Percentiles rank a stretch among this genome's conserved stretches.
These are phyloP conservation scores for Brachycybe producta DNA, from an alignment of 2,888 invertebrate genomes.

Conservation along the genomic window DNA sequence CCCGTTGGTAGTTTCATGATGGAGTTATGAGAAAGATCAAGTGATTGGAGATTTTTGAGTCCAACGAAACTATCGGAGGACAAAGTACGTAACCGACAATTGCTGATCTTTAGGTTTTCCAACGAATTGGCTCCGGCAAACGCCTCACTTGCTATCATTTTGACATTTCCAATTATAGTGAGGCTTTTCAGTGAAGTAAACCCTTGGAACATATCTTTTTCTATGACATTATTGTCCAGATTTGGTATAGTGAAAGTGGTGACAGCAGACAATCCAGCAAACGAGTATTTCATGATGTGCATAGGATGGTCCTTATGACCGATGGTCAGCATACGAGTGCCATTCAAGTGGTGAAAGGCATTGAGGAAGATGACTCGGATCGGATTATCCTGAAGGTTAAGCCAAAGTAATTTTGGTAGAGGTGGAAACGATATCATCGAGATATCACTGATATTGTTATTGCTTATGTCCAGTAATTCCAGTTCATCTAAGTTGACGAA, in stretches of 20 bases:
- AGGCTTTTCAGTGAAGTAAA: slow-evolving; percentile 20
- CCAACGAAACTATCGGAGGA: slow-evolving; percentile 21
- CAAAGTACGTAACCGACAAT: slow-evolving; percentile 20
- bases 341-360: slow-evolving; percentile 22
- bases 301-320: slow-evolving; percentile 22
- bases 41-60: slow-evolving; percentile 17
- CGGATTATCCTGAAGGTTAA: slow-evolving; percentile 24
- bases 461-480: slow-evolving; percentile 49
- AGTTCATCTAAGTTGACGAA: slow-evolving; percentile 15
- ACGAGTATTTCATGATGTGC: slow-evolving; percentile 24
- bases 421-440: slow-evolving; percentile 54
- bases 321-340: slow-evolving; percentile 21
- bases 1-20: slow-evolving; percentile 22
- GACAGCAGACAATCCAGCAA: slow-evolving; percentile 22
- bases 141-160: slow-evolving; percentile 20
- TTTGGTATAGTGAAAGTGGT: slow-evolving; percentile 22
- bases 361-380: slow-evolving; percentile 24
- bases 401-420: slow-evolving; percentile 20
- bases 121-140: slow-evolving; percentile 22
- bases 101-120: slow-evolving; percentile 18
- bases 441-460: slow-evolving; percentile 51
- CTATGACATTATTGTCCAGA: slow-evolving; percentile 23
- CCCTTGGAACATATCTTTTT: slow-evolving; percentile 23
- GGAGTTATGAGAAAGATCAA: slow-evolving; percentile 32
- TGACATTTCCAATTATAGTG: slow-evolving; percentile 20